A percentile compares a stretch with the other conserved stretches of the same genome.
phyloP scores from a whole-genome alignment of 2,888 invertebrate species.

The Caenorhabditis sp. region DNA sequence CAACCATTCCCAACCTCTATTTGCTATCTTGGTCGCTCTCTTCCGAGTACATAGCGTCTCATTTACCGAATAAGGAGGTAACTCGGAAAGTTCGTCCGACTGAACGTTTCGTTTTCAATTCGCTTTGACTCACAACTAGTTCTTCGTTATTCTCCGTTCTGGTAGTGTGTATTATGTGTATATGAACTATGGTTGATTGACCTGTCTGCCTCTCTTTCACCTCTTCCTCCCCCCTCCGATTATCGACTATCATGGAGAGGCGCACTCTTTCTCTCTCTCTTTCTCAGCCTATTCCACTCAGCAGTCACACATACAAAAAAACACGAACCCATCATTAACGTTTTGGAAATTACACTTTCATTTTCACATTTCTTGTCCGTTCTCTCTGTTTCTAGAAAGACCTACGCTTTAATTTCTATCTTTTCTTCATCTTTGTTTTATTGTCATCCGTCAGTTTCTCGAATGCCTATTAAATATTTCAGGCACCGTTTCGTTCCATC shows the following conservation, averaged over 20 bases:
- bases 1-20: constrained; percentile 53
- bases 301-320: constrained; percentile 19
- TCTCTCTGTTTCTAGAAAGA: neutral
- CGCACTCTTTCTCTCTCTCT: constrained; percentile 37
- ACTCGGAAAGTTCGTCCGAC: constrained; percentile 35
- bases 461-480: constrained; percentile 6
- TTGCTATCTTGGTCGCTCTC: constrained; percentile 47
- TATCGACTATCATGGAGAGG: constrained; percentile 22
- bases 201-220: constrained; percentile 40
- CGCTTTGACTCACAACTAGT: neutral
- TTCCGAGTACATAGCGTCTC: constrained; percentile 42
- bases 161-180: constrained; percentile 11
- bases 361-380: neutral
- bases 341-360: constrained; percentile 6
- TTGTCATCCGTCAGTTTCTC: too few relatives aligned
- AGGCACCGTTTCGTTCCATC: neutral
- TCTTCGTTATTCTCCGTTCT: neutral
- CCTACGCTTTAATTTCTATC: neutral
- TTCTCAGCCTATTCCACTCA: constrained; percentile 41
- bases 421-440: constrained; percentile 5
- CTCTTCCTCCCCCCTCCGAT: constrained; percentile 14
- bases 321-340: constrained; percentile 33
- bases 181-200: constrained; percentile 31
- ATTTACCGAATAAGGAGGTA: constrained; percentile 39
- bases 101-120: neutral